These are phyloP conservation scores for Chrysopilus asiliformis DNA, from an alignment of 2,888 invertebrate species.

Conservation along the genomic window DNA sequence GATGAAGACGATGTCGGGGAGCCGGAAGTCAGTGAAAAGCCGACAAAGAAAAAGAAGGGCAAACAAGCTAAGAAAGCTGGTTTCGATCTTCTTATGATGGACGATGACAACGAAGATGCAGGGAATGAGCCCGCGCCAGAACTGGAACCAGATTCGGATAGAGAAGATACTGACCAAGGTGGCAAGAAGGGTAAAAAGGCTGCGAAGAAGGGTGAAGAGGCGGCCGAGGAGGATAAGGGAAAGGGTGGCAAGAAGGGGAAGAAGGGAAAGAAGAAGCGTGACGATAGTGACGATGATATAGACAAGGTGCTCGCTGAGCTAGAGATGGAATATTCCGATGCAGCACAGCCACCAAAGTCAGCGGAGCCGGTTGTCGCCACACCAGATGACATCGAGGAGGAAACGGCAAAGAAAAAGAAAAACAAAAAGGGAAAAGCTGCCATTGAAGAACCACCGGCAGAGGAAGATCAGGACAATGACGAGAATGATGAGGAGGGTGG, in stretches of 20 bases:
- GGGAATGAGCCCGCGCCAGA: slow-evolving; percentile 15
- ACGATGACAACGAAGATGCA: slow-evolving; percentile 42
- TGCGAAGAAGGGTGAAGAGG: slow-evolving; percentile 31
- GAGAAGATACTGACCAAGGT: slow-evolving; percentile 36
- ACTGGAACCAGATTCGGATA: slow-evolving; percentile 23
- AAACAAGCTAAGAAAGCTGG: slow-evolving; percentile 39
- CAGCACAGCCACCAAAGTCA: slow-evolving; percentile 31
- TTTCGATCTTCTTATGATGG: slow-evolving; percentile 54
- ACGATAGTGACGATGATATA: slow-evolving; percentile 64
- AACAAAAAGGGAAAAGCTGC: slow-evolving; percentile 14
- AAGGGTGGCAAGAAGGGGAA: slow-evolving; percentile 54
- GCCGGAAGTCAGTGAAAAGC: slow-evolving; percentile 34
- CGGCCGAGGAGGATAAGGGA: slow-evolving; percentile 30
- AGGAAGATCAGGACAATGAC: slow-evolving; percentile 27
- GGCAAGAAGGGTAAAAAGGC: slow-evolving; percentile 33
- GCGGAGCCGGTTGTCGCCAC: slow-evolving; percentile 29
- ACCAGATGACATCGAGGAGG: slow-evolving; percentile 24
- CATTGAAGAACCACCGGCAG: slow-evolving; percentile 29
- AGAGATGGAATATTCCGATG: slow-evolving; percentile 64
- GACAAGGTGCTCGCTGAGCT: slow-evolving; percentile 74
- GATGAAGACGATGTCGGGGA: slow-evolving; percentile 38
- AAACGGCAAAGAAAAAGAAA: slow-evolving; percentile 23
- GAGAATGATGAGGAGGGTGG: slow-evolving; percentile 43
- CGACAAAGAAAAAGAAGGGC: slow-evolving; percentile 25
- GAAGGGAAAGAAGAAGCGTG: slow-evolving; percentile 56